These are phyloP conservation scores for Smittia aterrima DNA, from an alignment of 2,888 invertebrate species.

Conservation along the genomic window DNA sequence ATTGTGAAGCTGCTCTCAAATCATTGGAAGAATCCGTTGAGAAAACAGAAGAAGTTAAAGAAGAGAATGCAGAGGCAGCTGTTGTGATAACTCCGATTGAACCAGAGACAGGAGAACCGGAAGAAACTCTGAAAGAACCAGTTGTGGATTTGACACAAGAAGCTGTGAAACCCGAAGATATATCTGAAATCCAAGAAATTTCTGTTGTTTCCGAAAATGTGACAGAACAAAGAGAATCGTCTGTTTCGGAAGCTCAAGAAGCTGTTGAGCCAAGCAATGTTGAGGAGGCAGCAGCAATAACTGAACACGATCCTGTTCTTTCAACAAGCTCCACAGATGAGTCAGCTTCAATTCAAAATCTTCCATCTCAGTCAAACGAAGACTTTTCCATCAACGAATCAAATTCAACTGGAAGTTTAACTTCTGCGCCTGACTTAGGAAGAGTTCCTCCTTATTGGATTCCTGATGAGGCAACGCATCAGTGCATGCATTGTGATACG, in stretches of 20 bases:
- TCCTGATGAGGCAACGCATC: slow-evolving; percentile 76
- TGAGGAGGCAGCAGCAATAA: neutral
- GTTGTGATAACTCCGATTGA: too few relatives aligned
- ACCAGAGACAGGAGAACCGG: neutral
- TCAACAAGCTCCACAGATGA: slow-evolving; percentile 38
- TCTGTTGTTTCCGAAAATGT: slow-evolving; percentile 44
- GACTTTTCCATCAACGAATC: slow-evolving; percentile 37
- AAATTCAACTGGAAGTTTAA: slow-evolving; percentile 25
- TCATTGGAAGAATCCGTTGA: slow-evolving; percentile 48
- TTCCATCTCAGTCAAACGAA: slow-evolving; percentile 45
- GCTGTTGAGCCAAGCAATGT: neutral
- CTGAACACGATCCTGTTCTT: slow-evolving; percentile 14
- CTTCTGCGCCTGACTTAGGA: slow-evolving; percentile 56
- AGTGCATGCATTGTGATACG: slow-evolving; percentile 77
- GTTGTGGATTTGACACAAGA: slow-evolving; percentile 18
- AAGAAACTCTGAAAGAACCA: slow-evolving; percentile 19
- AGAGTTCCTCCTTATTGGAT: slow-evolving; percentile 82
- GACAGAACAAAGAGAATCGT: slow-evolving; percentile 43
- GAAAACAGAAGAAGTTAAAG: slow-evolving; percentile 52
- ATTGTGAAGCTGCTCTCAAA: neutral
- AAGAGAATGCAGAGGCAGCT: slow-evolving; percentile 47
- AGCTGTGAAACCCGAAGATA: neutral
- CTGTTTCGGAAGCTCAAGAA: slow-evolving; percentile 42
- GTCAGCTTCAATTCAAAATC: slow-evolving; percentile 44
- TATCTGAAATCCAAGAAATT: slow-evolving; percentile 43